A percentile compares a stretch with the other conserved stretches of the same genome.
phyloP scores from a whole-genome alignment of 2,888 invertebrate genomes.

The Papilio elwesi region DNA sequence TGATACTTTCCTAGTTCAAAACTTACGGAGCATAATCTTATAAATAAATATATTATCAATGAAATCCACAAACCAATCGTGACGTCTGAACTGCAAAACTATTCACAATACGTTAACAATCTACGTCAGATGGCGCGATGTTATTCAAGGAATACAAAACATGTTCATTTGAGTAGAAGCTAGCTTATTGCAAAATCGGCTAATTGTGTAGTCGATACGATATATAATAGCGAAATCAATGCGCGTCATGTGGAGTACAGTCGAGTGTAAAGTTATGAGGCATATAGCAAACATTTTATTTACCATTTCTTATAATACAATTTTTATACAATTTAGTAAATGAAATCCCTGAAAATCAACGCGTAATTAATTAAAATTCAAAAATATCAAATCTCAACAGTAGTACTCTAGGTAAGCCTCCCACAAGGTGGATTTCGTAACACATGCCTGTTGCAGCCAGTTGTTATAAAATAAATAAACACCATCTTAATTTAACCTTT shows the following conservation, averaged over 20 bases:
- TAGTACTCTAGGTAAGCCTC: too few relatives aligned
- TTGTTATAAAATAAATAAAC: too few relatives aligned
- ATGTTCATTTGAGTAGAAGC: background rate
- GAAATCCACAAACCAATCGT: background rate
- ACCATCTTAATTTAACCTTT: too few relatives aligned
- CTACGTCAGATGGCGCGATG: background rate
- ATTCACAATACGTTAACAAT: background rate
- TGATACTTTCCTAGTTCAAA: too few relatives aligned
- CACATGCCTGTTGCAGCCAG: too few relatives aligned
- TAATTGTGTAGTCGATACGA: background rate
- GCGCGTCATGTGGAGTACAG: background rate
- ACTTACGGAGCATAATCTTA: background rate
- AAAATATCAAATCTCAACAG: too few relatives aligned
- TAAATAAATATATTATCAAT: background rate
- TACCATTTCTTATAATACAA: too few relatives aligned
- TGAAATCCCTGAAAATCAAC: too few relatives aligned
- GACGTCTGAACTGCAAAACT: background rate
- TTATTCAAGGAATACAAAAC: background rate
- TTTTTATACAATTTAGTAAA: too few relatives aligned
- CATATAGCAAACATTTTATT: too few relatives aligned
- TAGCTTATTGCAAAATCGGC: constrained; percentile 9
- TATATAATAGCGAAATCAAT: background rate
- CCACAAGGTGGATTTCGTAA: too few relatives aligned
- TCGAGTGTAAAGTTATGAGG: background rate
- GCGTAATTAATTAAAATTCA: too few relatives aligned